These are phyloP conservation scores for Tenualosa ilisha DNA, from an alignment of 2,797 vertebrate genomes.

Conservation along the genomic window DNA sequence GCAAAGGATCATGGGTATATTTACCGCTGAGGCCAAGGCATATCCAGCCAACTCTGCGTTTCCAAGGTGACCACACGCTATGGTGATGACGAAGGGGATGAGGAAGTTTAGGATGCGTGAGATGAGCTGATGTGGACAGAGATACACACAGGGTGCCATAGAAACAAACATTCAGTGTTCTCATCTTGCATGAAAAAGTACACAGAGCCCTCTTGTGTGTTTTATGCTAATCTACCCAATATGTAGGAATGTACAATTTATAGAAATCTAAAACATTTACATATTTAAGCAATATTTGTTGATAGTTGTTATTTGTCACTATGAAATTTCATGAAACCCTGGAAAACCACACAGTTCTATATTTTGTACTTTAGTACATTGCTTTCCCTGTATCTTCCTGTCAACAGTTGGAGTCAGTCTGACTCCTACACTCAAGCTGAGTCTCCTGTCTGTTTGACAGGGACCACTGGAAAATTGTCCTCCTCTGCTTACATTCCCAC, in stretches of 20 bases:
- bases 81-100: constrained; percentile 68
- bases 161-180: constrained; percentile 1
- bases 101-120: constrained; percentile 72
- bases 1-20: background rate
- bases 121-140: constrained; percentile 64
- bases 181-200: background rate
- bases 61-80: constrained; percentile 76
- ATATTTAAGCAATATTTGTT: background rate
- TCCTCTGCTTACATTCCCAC: constrained; percentile 36
- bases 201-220: no score
- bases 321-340: background rate
- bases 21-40: constrained; percentile 73
- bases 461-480: background rate
- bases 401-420: background rate
- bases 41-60: constrained; percentile 75
- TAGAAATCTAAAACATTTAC: no score
- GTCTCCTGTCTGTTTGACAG: background rate
- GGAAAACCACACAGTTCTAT: background rate
- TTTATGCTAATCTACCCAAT: background rate
- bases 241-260: no score
- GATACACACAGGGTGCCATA: constrained; percentile 26
- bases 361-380: background rate
- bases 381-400: background rate
- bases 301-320: background rate
- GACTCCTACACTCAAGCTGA: background rate